phyloP scores from a whole-genome alignment of 2,113 vertebrate genomes.

The Oreocharis arfaki region DNA sequence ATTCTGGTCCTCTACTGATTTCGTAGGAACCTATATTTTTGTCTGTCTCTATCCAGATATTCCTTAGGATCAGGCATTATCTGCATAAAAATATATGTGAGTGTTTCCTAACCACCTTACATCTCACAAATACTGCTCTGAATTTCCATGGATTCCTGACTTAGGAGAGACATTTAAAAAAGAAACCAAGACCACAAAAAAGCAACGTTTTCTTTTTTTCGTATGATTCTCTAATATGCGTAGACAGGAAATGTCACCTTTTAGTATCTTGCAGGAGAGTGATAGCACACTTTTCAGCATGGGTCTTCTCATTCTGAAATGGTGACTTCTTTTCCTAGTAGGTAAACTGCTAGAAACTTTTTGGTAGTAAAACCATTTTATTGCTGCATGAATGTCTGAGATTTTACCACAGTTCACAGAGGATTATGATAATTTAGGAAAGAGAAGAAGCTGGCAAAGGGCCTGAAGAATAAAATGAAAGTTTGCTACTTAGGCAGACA shows the following conservation, averaged over 20 bases:
- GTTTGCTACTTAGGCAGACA: neutral
- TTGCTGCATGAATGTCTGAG: neutral
- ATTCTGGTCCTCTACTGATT: neutral
- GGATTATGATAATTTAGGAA: neutral
- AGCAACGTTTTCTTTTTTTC: neutral
- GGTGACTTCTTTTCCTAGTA: neutral
- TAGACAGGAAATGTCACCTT: neutral
- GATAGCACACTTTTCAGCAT: neutral
- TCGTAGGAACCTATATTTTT: neutral
- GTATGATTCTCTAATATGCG: neutral
- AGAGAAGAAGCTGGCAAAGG: neutral
- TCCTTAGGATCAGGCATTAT: neutral
- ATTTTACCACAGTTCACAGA: neutral
- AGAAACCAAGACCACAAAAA: too few species aligned
- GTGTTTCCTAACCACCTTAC: neutral
- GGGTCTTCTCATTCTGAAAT: neutral
- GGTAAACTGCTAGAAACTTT: neutral
- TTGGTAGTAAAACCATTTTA: neutral
- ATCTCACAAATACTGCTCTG: neutral
- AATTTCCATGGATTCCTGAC: neutral
- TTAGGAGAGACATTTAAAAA: neutral
- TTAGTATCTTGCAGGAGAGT: neutral
- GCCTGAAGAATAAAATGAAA: neutral
- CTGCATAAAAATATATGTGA: neutral
- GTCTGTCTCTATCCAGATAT: neutral